These are phyloP conservation scores for Antheraea mylitta DNA, from an alignment of 1,140 invertebrate genomes.

Conservation along the genomic window DNA sequence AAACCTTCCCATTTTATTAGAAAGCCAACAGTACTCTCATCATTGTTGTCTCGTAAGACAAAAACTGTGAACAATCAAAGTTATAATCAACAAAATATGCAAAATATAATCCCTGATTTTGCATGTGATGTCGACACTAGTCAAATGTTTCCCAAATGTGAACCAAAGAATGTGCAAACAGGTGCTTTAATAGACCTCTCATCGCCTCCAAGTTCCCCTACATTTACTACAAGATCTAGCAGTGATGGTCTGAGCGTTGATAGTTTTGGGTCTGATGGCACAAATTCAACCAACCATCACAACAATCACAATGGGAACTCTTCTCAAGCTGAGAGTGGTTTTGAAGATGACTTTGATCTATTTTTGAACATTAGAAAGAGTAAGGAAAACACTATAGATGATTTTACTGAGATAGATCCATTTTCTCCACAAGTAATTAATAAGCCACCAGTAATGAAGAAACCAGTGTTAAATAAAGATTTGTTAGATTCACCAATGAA, in stretches of 20 bases:
- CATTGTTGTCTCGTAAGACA: slow-evolving; percentile 62
- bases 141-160: slow-evolving; percentile 70
- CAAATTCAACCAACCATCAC: slow-evolving; percentile 79
- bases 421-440: slow-evolving; percentile 62
- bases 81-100: slow-evolving; percentile 34
- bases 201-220: slow-evolving; percentile 85
- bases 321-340: slow-evolving; percentile 86
- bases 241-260: slow-evolving; percentile 86
- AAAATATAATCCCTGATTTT: slow-evolving; percentile 51
- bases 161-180: slow-evolving; percentile 65
- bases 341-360: slow-evolving; percentile 88
- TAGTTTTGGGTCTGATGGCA: slow-evolving; percentile 86
- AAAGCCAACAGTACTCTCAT: slow-evolving; percentile 74
- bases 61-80: slow-evolving; percentile 48
- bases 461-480: slow-evolving; percentile 47
- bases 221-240: slow-evolving; percentile 85
- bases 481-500: slow-evolving; percentile 67
- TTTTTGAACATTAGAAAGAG: slow-evolving; percentile 74
- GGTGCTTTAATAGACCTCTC: slow-evolving; percentile 81
- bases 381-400: slow-evolving; percentile 77
- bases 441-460: slow-evolving; percentile 55
- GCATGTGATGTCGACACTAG: slow-evolving; percentile 64
- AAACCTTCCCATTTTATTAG: slow-evolving; percentile 73
- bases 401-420: slow-evolving; percentile 64
- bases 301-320: slow-evolving; percentile 81